Conservation (phyloP, 2,797 vertebrate genomes). For the Anomalospiza imberbis region DNA sequence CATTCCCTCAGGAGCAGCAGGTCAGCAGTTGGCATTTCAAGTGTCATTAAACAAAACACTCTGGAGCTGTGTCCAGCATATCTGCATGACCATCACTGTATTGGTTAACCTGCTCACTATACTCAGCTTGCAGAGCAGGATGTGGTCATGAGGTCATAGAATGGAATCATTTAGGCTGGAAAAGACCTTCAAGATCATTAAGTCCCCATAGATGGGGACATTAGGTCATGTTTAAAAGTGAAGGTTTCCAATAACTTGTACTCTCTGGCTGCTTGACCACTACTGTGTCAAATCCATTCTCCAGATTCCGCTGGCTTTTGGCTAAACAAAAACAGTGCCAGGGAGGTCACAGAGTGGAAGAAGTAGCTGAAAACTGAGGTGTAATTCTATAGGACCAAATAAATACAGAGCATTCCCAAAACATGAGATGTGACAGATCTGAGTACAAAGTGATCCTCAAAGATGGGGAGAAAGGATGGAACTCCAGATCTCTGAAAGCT, state of each 20-base stretch:
- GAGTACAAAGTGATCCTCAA: not conserved
- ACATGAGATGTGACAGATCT: not conserved
- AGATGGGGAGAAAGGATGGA: not conserved
- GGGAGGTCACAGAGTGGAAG: not conserved
- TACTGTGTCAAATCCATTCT: not conserved
- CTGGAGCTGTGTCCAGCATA: not conserved
- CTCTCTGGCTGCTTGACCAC: not conserved
- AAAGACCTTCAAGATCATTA: not conserved
- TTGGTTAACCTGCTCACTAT: not conserved
- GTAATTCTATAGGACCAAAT: not conserved
- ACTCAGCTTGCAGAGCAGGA: not conserved
- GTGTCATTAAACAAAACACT: not conserved
- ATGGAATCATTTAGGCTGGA: not conserved
- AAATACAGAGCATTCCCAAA: not conserved
- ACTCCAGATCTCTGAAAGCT: not conserved
- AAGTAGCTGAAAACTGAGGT: not conserved
- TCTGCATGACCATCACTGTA: not conserved
- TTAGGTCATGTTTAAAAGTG: not conserved
- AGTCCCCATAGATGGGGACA: not conserved
- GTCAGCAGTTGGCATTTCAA: not conserved
- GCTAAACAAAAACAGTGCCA: not conserved
- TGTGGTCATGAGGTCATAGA: not conserved
- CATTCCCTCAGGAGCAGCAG: not conserved
- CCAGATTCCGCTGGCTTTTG: not conserved
- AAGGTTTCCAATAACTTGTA: not conserved